phyloP scores from a whole-genome alignment of 2,113 vertebrate genomes.

The Neodontobutis hainanensis region DNA sequence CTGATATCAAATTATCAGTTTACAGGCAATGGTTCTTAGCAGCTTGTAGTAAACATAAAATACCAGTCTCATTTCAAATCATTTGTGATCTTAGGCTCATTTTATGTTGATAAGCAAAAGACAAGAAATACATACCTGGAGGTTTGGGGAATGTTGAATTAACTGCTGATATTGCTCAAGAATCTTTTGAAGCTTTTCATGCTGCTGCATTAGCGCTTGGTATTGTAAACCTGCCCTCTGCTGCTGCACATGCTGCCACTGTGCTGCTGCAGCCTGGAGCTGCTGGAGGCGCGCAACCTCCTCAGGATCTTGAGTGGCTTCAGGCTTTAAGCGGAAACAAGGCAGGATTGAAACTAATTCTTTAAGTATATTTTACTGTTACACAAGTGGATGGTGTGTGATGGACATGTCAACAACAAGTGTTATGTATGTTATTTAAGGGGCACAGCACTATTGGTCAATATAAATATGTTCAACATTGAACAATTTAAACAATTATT shows the following conservation, averaged over 20 bases:
- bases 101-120: not conserved
- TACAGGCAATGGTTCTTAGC: too few species aligned
- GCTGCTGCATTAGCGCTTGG: constrained; percentile 97
- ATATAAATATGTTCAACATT: too few species aligned
- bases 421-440: too few species aligned
- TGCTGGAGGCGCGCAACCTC: constrained; percentile 91
- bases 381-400: not conserved
- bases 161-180: constrained; percentile 92
- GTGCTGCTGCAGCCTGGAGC: constrained; percentile 92
- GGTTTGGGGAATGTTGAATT: constrained; percentile 89
- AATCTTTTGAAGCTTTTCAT: constrained; percentile 91
- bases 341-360: not conserved
- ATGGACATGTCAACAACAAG: constrained; percentile 9
- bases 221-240: constrained; percentile 92
- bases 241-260: constrained; percentile 97
- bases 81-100: not conserved
- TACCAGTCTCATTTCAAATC: too few species aligned
- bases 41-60: too few species aligned
- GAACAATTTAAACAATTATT: too few species aligned
- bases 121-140: constrained; percentile 78
- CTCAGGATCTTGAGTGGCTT: constrained; percentile 82
- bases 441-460: too few species aligned
- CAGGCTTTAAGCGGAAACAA: constrained; percentile 52
- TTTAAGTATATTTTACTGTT: not conserved
- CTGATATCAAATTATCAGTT: too few species aligned